phyloP scores from a whole-genome alignment of 2,888 invertebrate genomes.

The Pandemis cinnamomeana region DNA sequence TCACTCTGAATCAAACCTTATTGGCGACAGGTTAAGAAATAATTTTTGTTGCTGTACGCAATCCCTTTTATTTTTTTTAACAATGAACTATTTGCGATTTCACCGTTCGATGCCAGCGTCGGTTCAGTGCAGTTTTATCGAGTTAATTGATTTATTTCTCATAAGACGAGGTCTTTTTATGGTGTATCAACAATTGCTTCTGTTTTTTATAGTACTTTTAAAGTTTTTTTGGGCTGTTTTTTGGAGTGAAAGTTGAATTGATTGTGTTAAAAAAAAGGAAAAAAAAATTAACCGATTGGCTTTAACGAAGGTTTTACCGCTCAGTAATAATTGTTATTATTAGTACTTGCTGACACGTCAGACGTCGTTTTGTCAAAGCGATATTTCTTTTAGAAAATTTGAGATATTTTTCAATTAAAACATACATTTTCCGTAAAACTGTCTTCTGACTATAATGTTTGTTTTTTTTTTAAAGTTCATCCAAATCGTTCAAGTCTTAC shows the following conservation, averaged over 20 bases:
- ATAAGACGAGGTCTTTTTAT: constrained; percentile 39
- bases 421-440: too few relatives aligned
- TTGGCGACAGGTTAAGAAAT: constrained; percentile 24
- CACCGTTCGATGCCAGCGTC: constrained; percentile 38
- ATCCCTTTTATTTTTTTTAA: constrained; percentile 39
- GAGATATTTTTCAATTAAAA: too few relatives aligned
- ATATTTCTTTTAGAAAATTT: too few relatives aligned
- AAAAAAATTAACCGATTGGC: background rate
- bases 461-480: too few relatives aligned
- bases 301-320: background rate
- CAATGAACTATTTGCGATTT: constrained; percentile 42
- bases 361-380: too few relatives aligned
- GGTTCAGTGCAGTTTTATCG: constrained; percentile 40
- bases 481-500: too few relatives aligned
- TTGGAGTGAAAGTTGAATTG: constrained; percentile 34
- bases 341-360: too few relatives aligned
- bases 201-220: constrained; percentile 28
- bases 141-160: constrained; percentile 40
- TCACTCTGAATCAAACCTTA: constrained; percentile 51
- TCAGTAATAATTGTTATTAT: too few relatives aligned
- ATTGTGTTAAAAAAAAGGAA: constrained; percentile 4
- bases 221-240: constrained; percentile 28
- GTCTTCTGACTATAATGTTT: too few relatives aligned
- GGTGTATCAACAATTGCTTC: constrained; percentile 36
- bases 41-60: background rate